Evolutionary conservation across 2,888 invertebrate species (phyloP), one percentile per base, ranked within the genome.

Genomic region (Heliconius aoede): DNA sequence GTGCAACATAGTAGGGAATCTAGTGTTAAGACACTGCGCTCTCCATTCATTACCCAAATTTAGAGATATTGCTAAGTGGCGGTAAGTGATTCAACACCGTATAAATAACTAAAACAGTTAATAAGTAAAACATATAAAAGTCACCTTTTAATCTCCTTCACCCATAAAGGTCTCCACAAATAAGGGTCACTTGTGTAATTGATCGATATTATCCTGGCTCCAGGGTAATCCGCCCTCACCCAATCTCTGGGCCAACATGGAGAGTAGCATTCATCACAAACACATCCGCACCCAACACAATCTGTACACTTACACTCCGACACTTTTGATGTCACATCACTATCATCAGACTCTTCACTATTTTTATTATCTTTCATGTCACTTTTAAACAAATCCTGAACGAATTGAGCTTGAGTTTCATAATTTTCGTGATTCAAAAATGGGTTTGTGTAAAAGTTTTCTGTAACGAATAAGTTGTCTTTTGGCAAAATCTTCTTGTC

Each of bases 201-300:
- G 0, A 98, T 91, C 4, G 97, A 97, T 32, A 98, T 95, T 0
- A 98, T 96, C 64, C 98, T 95, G 0, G 97, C 96, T 0, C 96
- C 95, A 0, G 97, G 97, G 84, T 96, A 96, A 86, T 98, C 98
- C 60, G 95, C 86, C 0, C 97, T 96, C 32, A 98, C 89, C 98
- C 98, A 98, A 87, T 98, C 98, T 78, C 96, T 94, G 0, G 98
- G 98, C 98, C 98, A 98, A 85, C 98, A 98, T 18, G 90, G 88
- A 0, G 96, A 96, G 83, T 95, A 96, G 74, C 94, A 95, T 5
- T 90, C 86, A 40, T 91, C 92, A 72, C 94, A 94, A 0, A 89
- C 79, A 75, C 94, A 94, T 0, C 94, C 94, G 60, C 94, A 94
- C 0, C 94, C 94, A 46, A 87, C 86, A 65, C 93, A 93, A 60